Evolutionary conservation across 2,113 vertebrate species (phyloP).

Genomic region (Herpetotheres cachinnans): DNA sequence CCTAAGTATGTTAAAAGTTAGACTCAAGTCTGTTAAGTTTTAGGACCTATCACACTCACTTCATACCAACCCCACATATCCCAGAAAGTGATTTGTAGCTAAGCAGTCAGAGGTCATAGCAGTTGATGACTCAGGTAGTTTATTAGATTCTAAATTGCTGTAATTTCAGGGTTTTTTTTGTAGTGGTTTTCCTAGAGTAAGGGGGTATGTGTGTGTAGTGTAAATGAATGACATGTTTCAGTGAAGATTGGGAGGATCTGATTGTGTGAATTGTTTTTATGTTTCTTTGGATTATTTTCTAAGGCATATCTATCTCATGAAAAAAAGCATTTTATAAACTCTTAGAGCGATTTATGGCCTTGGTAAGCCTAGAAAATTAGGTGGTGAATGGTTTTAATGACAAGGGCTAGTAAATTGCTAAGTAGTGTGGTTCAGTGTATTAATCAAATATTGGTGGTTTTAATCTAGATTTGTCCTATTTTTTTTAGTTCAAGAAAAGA

Average conservation of each 20-base stretch:
- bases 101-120: not conserved
- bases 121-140: not conserved
- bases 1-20: not conserved
- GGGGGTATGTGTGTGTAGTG: not conserved
- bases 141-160: not conserved
- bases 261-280: not conserved
- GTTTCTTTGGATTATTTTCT: not conserved
- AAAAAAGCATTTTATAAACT: not conserved
- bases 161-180: not conserved
- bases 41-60: not conserved
- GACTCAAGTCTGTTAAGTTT: not conserved
- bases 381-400: not conserved
- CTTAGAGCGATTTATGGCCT: not conserved
- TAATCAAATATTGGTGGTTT: not conserved
- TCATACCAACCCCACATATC: not conserved
- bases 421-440: not conserved
- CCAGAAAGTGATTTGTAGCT: not conserved
- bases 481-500: not conserved
- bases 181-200: not conserved
- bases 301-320: not conserved
- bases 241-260: not conserved
- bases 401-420: not conserved
- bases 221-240: not conserved
- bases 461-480: not conserved
- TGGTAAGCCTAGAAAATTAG: not conserved